Base-by-base conservation (phyloP, 2,888 invertebrate genomes). In the Heteropelma amictum region DNA sequence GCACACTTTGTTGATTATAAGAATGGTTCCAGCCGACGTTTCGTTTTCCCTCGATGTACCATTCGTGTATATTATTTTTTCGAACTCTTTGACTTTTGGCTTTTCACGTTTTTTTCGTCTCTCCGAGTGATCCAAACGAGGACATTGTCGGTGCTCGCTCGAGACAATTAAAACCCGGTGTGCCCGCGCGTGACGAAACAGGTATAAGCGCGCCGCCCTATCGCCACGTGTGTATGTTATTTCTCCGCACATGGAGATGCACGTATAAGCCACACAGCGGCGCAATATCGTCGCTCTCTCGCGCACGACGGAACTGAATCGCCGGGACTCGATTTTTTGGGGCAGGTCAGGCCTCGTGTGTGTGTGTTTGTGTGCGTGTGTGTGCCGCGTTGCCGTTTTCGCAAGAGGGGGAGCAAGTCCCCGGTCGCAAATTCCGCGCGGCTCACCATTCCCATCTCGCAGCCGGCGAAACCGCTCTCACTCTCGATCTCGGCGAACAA, bases 261-360 rank as follows among this genome's bases (percentile, higher is more conserved):
- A 8, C 10, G n/a, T 28, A 14, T 54, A 49, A 33, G 49, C 35
- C 8, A 64, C 17, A 40, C 26, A 14, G 40, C 6, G 17, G 17
- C 51, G 10, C 12, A 42, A 19, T 38, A 21, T 40, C 42, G 30
- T 30, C 19, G 19, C 42, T n/a, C 58, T n/a, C 26, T 19, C 51
- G 17, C 30, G 35, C 30, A 38, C 45, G 30, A 49, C 47, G 61
- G 38, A 54, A 58, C n/a, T 54, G 69, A 53, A 68, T 63, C 47
- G 40, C 38, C 58, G 38, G 68, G 49, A 45, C 71, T 71, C 68
- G 76, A 79, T 79, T 77, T 78, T 77, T 79, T 79, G 79, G 73
- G 79, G 79, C 79, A 79, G 79, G 79, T 79, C 79, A 79, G 75
- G 77, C 67, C 74, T 45, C 68, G 21, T 47, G 47, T 58, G n/a